Base-by-base conservation (phyloP, 2,797 vertebrate genomes). In the Macroramphosus scolopax region DNA sequence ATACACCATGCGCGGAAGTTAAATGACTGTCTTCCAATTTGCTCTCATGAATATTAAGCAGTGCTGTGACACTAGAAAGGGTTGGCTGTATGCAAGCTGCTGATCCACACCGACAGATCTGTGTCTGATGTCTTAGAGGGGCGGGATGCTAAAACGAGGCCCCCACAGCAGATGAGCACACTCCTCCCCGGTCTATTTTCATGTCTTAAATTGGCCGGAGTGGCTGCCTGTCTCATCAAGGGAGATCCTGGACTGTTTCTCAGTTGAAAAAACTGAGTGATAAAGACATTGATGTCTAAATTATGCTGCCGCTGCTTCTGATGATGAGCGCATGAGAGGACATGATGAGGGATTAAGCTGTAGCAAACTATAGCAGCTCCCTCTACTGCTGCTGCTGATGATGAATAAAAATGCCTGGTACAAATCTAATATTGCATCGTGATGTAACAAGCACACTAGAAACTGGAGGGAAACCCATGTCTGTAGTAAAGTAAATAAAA, bases 1-100 rank as follows among this genome's bases (percentile, higher is more conserved):
- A 79, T 81, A 88, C 79, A 85, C 84, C 89, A 81, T 80, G 89
- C 89, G 80, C 76, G 83, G 82, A 84, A 91, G 87, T 89, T 90
- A 88, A 92, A 92, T 90, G 92, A 91, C 85, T 92, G 87, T 89
- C 76, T 89, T 84, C 87, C 91, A 92, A 95, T 96, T 93, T 95
- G 93, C 94, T 93, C 92, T 91, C 91, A 90, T 95, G 91, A 93
- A 88, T 89, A 91, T 79, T 92, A 88, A 91, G 85, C 80, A 80
- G 84, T 51, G 77, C 85, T 65, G 85, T 91, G 88, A 87, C 83
- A 88, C 86, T 77, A 86, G 79, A 79, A 83, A 79, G 78, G 66
- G 63, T 66, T 70, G 78, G 67, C 81, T 83, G 81, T 79, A 66
- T 59, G 81, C 77, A 77, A 45, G 73, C 68, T 63, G 82, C 83